Percentiles rank a stretch among this genome's conserved stretches.
These are phyloP conservation scores for Cirrhinus mrigala DNA, from an alignment of 2,797 vertebrate species.

Conservation along the genomic window DNA sequence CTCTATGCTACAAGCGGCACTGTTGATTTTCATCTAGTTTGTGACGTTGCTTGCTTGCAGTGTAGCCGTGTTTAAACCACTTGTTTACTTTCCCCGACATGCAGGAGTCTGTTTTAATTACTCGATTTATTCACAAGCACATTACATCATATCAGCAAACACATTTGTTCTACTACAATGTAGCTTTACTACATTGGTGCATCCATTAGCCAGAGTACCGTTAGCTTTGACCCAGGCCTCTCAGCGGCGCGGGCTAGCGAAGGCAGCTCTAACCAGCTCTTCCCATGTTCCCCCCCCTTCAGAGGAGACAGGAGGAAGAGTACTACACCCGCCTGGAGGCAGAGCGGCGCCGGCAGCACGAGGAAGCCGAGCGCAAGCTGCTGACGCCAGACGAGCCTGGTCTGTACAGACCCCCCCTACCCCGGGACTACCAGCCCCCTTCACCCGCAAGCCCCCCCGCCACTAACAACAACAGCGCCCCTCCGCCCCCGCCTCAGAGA, in stretches of 20 bases:
- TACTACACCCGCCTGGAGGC: slow-evolving; percentile 98
- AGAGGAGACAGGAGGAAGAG: slow-evolving; percentile 98
- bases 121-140: neutral
- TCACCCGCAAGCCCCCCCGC: slow-evolving; percentile 75
- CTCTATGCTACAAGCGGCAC: neutral
- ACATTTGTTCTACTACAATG: slow-evolving; percentile 12
- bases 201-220: slow-evolving; percentile 5
- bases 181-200: slow-evolving; percentile 8
- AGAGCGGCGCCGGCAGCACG: slow-evolving; percentile 94
- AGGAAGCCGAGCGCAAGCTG: slow-evolving; percentile 93
- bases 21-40: neutral
- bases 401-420: slow-evolving; percentile 97
- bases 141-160: slow-evolving; percentile 16
- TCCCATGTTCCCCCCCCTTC: slow-evolving; percentile 74
- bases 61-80: neutral
- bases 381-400: slow-evolving; percentile 93
- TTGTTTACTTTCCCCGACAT: neutral
- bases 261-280: slow-evolving; percentile 80
- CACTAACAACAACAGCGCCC: slow-evolving; percentile 83
- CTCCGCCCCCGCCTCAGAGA: slow-evolving; percentile 95
- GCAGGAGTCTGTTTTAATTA: neutral
- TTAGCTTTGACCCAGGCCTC: slow-evolving; percentile 10
- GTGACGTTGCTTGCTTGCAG: slow-evolving; percentile 7
- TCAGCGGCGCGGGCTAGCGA: slow-evolving; percentile 20
- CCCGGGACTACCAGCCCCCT: slow-evolving; percentile 93